A percentile compares a stretch with the other conserved stretches of the same genome.
Conservation (phyloP, 2,888 invertebrate species). For the Lasioglossum oenotherae region DNA sequence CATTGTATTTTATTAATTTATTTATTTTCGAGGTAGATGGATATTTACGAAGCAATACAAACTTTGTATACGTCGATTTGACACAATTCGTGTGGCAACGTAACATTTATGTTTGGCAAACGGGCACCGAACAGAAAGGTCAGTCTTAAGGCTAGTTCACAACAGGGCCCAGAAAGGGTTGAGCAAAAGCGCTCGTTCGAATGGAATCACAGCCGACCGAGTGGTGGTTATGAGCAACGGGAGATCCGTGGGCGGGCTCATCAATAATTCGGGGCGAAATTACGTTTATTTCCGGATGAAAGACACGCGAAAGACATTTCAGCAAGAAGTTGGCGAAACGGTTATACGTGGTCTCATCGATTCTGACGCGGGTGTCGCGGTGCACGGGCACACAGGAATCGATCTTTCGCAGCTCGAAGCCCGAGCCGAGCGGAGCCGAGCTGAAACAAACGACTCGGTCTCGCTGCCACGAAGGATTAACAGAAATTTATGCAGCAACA, state of each 20-base stretch:
- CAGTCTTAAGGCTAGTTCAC: not conserved
- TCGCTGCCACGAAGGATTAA: conserved; percentile 63
- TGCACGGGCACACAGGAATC: conserved; percentile 22
- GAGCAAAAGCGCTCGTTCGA: not conserved
- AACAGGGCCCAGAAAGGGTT: not conserved
- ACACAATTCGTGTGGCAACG: no score
- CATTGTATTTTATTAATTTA: no score
- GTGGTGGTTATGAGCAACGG: not conserved
- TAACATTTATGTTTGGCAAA: no score
- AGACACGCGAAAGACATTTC: not conserved
- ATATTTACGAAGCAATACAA: no score
- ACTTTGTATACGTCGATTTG: no score
- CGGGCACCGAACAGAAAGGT: no score
- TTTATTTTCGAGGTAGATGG: no score
- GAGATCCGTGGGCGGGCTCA: not conserved
- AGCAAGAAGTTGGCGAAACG: not conserved
- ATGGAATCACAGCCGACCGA: not conserved
- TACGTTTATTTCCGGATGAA: not conserved
- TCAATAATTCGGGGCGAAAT: not conserved
- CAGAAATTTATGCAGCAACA: conserved; percentile 71
- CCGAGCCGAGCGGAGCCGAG: conserved; percentile 8
- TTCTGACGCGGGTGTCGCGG: not conserved
- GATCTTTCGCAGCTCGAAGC: conserved; percentile 46
- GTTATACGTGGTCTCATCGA: conserved; percentile 19
- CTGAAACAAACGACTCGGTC: conserved; percentile 46